These are phyloP conservation scores for Calonectris borealis DNA, from an alignment of 2,113 vertebrate genomes.

Conservation along the genomic window DNA sequence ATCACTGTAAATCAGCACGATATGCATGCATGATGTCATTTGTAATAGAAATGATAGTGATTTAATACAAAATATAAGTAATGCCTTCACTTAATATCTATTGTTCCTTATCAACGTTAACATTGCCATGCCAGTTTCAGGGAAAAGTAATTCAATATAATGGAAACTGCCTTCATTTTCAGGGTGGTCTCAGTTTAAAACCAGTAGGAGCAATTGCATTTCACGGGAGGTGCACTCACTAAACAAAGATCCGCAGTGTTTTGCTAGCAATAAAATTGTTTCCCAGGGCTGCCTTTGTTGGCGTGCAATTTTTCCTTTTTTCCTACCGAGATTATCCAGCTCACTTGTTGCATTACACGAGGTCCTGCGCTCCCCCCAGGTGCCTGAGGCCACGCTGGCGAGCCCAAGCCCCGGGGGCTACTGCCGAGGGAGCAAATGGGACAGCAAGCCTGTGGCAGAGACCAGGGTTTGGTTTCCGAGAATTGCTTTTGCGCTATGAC, in stretches of 20 bases:
- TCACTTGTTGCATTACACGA: background rate
- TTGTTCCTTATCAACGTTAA: background rate
- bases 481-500: accelerated
- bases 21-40: background rate
- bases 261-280: slow-evolving; percentile 3
- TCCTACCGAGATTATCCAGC: background rate
- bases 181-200: slow-evolving; percentile 22
- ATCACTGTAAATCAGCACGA: background rate
- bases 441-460: background rate
- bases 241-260: background rate
- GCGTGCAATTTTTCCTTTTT: background rate
- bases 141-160: slow-evolving; percentile 17
- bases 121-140: background rate
- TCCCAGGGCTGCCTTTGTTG: background rate
- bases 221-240: background rate
- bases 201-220: slow-evolving; percentile 24
- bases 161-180: slow-evolving; percentile 11
- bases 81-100: background rate
- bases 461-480: background rate
- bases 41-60: background rate
- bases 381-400: background rate
- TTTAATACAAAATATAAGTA: slow-evolving; percentile 24
- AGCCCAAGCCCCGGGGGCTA: background rate
- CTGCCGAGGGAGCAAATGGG: background rate
- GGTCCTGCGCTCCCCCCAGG: background rate